These are phyloP conservation scores for Lepetodrilus schrolli DNA, from an alignment of 2,888 invertebrate species.

Conservation along the genomic window DNA sequence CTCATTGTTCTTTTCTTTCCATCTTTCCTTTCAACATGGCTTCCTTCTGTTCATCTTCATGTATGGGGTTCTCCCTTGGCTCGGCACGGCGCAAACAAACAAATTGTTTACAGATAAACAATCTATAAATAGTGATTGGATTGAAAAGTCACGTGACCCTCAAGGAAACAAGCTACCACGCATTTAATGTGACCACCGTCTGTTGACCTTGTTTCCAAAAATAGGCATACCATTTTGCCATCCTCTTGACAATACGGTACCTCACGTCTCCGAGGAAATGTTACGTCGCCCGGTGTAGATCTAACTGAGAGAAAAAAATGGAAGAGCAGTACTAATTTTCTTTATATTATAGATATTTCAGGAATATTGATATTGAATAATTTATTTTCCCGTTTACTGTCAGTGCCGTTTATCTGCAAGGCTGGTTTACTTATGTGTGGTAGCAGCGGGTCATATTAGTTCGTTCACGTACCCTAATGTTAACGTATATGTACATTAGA, in stretches of 20 bases:
- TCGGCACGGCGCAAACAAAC: slow-evolving; percentile 70
- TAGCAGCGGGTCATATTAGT: too few species aligned
- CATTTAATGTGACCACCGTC: slow-evolving; percentile 45
- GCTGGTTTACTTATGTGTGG: too few species aligned
- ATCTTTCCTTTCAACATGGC: slow-evolving; percentile 64
- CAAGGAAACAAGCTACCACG: slow-evolving; percentile 44
- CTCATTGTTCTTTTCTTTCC: slow-evolving; percentile 44
- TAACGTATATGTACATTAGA: too few species aligned
- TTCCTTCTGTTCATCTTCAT: slow-evolving; percentile 59
- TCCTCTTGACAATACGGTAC: slow-evolving; percentile 29
- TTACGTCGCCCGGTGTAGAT: background rate
- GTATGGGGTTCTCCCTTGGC: slow-evolving; percentile 66
- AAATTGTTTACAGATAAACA: slow-evolving; percentile 71
- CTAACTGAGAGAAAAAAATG: slow-evolving; percentile 5
- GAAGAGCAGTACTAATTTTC: background rate
- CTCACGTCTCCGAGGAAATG: background rate
- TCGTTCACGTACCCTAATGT: too few species aligned
- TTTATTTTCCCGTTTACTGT: slow-evolving; percentile 10
- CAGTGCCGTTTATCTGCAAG: background rate
- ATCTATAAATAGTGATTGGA: slow-evolving; percentile 65
- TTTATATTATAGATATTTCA: background rate
- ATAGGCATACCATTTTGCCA: slow-evolving; percentile 43
- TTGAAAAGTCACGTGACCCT: slow-evolving; percentile 65
- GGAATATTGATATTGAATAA: slow-evolving; percentile 19
- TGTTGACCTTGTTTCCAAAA: slow-evolving; percentile 50